Conservation (phyloP, 2,113 vertebrate genomes). For the Thunnus thynnus region DNA sequence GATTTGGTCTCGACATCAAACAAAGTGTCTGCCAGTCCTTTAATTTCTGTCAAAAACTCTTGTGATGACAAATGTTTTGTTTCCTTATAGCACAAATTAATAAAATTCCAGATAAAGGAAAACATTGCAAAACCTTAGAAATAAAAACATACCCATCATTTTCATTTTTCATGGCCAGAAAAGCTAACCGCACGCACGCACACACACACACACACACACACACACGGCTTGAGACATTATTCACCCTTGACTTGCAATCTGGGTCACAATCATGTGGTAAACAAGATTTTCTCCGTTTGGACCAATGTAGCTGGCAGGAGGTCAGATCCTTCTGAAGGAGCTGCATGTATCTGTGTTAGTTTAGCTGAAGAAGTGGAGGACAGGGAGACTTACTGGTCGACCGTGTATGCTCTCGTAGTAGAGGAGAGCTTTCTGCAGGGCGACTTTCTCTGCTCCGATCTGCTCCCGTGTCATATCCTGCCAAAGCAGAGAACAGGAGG, state of each 20-base stretch:
- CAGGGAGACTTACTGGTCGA: conserved; percentile 88
- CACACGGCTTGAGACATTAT: conserved; percentile 50
- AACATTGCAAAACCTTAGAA: background rate
- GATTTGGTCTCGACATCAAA: conserved; percentile 19
- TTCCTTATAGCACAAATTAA: background rate
- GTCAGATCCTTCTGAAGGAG: background rate
- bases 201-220: background rate
- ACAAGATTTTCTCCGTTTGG: conserved; percentile 16
- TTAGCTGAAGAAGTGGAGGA: conserved; percentile 2
- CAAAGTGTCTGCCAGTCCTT: background rate
- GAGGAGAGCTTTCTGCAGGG: conserved; percentile 95
- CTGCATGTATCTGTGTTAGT: background rate
- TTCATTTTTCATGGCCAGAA: background rate
- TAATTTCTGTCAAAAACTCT: background rate
- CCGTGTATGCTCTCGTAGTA: conserved; percentile 96
- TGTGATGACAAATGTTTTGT: background rate
- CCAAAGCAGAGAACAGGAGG: conserved; percentile 26
- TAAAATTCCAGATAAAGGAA: too few species aligned
- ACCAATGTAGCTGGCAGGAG: conserved; percentile 8
- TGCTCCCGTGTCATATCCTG: conserved; percentile 98
- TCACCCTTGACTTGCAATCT: conserved; percentile 59
- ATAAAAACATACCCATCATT: background rate
- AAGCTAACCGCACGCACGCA: background rate
- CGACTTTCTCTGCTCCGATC: conserved; percentile 93
- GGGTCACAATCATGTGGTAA: conserved; percentile 51